phyloP scores from a whole-genome alignment of 2,113 vertebrate genomes.

The Centropus unirufus region DNA sequence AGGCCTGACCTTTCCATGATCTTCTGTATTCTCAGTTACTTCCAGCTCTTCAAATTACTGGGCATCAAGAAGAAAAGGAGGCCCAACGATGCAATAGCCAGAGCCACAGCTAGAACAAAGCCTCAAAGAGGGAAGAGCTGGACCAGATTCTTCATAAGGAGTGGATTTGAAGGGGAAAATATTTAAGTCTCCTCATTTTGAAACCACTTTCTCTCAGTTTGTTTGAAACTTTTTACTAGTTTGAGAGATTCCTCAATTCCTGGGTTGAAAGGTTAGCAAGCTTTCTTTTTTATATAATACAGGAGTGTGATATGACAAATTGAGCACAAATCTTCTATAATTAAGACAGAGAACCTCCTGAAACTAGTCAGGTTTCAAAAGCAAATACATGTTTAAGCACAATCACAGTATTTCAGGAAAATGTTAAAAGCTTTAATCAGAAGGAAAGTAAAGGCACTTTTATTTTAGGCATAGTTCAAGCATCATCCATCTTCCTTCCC shows the following conservation, averaged over 20 bases:
- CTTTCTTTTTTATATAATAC: neutral
- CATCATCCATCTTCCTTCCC: constrained; percentile 48
- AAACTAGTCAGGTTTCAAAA: constrained; percentile 16
- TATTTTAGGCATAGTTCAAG: constrained; percentile 18
- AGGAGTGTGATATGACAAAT: neutral
- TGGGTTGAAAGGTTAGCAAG: neutral
- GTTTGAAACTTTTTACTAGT: neutral
- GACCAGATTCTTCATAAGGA: neutral
- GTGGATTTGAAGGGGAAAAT: neutral
- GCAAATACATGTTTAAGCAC: constrained; percentile 4
- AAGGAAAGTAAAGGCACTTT: constrained; percentile 21
- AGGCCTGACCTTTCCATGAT: neutral
- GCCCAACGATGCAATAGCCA: neutral
- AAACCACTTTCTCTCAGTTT: neutral
- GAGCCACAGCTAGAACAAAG: neutral
- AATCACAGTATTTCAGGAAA: constrained; percentile 35
- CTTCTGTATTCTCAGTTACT: neutral
- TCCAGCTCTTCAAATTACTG: neutral
- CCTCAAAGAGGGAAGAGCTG: neutral
- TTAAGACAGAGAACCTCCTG: neutral
- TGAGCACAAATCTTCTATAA: neutral
- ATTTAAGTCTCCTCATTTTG: neutral
- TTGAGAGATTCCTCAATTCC: neutral
- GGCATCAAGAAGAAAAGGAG: neutral
- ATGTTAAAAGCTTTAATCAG: constrained; percentile 27